Conservation (phyloP, 2,113 vertebrate genomes). For the rat (Rattus norvegicus) region GRCr8 NC_086026.1:84580001-84580500, state of each 20-base stretch:
- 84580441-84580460: not conserved
- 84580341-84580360: not conserved
- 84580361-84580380: not conserved
- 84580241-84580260: not conserved
- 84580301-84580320: not conserved
- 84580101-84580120: constrained; percentile 17
- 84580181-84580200: not conserved
- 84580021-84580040: not conserved
- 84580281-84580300: not conserved
- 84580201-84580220: not conserved
- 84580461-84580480: constrained; percentile 1
- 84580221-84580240: not conserved
- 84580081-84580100: constrained; percentile 22
- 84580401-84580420: not conserved
- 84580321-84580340: not conserved
- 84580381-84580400: not conserved
- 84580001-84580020: not conserved
- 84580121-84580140: constrained; percentile 17
- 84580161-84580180: not conserved
- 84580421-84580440: not conserved
- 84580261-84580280: not conserved
- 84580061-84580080: not conserved
- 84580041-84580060: constrained; percentile 5
- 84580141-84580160: not conserved
- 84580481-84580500: not conserved